A percentile compares a stretch with the other conserved stretches of the same genome.
Conservation (phyloP, 2,888 invertebrate genomes). For the Nyleta sp. region DNA sequence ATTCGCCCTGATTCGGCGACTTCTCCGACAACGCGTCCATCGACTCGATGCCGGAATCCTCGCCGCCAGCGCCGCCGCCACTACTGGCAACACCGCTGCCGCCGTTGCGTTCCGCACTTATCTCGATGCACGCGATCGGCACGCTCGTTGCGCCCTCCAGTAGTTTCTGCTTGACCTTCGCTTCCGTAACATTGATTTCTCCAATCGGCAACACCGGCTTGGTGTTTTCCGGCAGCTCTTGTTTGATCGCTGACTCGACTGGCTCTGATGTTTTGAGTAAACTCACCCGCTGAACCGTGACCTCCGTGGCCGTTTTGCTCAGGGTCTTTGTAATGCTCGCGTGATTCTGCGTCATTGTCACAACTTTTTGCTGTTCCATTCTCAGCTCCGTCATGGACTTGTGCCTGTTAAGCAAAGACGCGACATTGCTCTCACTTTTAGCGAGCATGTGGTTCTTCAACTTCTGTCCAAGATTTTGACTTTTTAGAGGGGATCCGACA, state of each 20-base stretch:
- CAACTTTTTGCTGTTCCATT: constrained; percentile 15
- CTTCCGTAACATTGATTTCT: constrained; percentile 83
- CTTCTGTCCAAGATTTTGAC: constrained; percentile 73
- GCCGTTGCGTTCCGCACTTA: constrained; percentile 72
- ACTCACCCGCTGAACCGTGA: constrained; percentile 74
- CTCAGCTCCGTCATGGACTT: constrained; percentile 73
- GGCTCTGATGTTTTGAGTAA: constrained; percentile 71
- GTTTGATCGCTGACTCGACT: constrained; percentile 56
- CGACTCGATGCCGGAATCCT: constrained; percentile 95
- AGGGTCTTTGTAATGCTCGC: constrained; percentile 70
- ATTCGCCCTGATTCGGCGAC: constrained; percentile 93
- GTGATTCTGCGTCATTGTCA: constrained; percentile 74
- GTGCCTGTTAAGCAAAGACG: constrained; percentile 72
- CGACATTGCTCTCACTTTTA: constrained; percentile 68
- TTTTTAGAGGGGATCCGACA: constrained; percentile 66
- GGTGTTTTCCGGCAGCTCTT: constrained; percentile 39
- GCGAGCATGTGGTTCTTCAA: constrained; percentile 76
- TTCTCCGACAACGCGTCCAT: constrained; percentile 97
- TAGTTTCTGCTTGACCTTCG: constrained; percentile 85
- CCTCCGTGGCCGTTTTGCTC: constrained; percentile 68
- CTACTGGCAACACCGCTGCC: constrained; percentile 70
- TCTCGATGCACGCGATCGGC: constrained; percentile 70
- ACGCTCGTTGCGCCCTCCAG: constrained; percentile 83
- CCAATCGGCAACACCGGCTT: constrained; percentile 80
- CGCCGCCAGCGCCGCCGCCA: constrained; percentile 85